Percentiles rank a stretch among this genome's conserved stretches.
Conservation (phyloP, 2,888 invertebrate genomes). For the Apantesis nais region DNA sequence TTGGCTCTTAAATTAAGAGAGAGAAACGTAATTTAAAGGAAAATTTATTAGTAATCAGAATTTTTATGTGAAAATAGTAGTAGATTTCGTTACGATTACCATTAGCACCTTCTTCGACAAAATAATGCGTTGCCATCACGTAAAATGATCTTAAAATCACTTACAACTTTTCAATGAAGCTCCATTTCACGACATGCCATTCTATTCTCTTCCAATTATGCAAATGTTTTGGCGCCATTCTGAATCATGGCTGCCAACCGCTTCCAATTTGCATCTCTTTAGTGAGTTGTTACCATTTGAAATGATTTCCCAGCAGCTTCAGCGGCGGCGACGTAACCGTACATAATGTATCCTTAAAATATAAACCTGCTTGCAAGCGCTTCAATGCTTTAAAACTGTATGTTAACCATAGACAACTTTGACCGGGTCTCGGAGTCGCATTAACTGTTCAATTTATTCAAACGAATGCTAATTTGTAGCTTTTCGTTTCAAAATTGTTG, state of each 20-base stretch:
- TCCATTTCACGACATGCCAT: slow-evolving; percentile 63
- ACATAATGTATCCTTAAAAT: slow-evolving; percentile 19
- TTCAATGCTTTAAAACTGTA: slow-evolving; percentile 32
- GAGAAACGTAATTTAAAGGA: no score
- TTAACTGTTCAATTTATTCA: slow-evolving; percentile 79
- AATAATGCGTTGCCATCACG: slow-evolving; percentile 35
- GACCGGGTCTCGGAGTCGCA: slow-evolving; percentile 66
- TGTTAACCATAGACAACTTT: slow-evolving; percentile 53
- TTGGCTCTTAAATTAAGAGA: no score
- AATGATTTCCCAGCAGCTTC: slow-evolving; percentile 56
- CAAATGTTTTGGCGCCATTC: slow-evolving; percentile 79
- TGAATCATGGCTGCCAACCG: slow-evolving; percentile 78
- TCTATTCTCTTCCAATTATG: slow-evolving; percentile 77
- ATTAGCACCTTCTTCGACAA: background rate
- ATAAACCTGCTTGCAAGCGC: slow-evolving; percentile 45
- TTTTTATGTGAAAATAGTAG: no score
- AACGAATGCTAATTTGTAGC: slow-evolving; percentile 81
- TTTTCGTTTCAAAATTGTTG: slow-evolving; percentile 72
- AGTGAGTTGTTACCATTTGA: slow-evolving; percentile 71
- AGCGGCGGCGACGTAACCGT: slow-evolving; percentile 50
- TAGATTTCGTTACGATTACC: no score
- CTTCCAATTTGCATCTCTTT: slow-evolving; percentile 81
- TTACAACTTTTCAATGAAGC: slow-evolving; percentile 68
- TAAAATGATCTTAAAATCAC: slow-evolving; percentile 57
- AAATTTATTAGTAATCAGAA: no score